Evolutionary conservation across 2,797 vertebrate species (phyloP), one percentile per base, ranked within the genome.

Genomic region (Melopsittacus undulatus): DNA sequence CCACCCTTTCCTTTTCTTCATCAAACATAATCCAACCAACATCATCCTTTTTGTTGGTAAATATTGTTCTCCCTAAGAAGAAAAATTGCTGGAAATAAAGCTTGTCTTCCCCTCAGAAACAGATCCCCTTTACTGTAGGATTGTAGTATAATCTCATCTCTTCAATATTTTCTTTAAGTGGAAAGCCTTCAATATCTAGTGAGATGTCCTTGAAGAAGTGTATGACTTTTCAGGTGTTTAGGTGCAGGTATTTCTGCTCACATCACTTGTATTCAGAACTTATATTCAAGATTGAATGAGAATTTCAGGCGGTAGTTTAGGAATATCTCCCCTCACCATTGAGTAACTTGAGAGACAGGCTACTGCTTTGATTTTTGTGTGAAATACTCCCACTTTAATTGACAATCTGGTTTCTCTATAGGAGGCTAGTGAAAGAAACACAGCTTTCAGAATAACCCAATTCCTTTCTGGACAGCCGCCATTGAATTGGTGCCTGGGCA

Each of bases 1-100:
- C 34, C 96, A 32, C 15, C 83, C 96, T 23, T 96, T 92, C 72
- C 70, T 96, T 78, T 93, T 94, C 89, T 26, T 92, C 1, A 4
- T 96, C 46, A 96, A 32, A 80, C 92, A 96, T 61, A 95, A 73
- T 6, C 92, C 94, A 74, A 96, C 78, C 0, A 19, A 95, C 22
- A 63, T 2, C 61, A 85, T 96, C 7, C 51, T 96, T 8, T 13
- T 90, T 27, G 62, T 96, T 74, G 96, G 96, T 38, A 95, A 12
- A 92, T 96, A 69, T 8, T 26, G 8, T 18, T 95, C 46, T 5
- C 96, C 94, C 4, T 94, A 62, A 86, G 0, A 17, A 62, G 1
- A 29, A 4, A 61, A 61, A 51, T 11, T 62, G 42, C 4, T 82
- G 59, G 67, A 79, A 68, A 62, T 23, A 73, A 76, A 43, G 32